Conservation (phyloP, 2,888 invertebrate species). For the Congeria kusceri region DNA sequence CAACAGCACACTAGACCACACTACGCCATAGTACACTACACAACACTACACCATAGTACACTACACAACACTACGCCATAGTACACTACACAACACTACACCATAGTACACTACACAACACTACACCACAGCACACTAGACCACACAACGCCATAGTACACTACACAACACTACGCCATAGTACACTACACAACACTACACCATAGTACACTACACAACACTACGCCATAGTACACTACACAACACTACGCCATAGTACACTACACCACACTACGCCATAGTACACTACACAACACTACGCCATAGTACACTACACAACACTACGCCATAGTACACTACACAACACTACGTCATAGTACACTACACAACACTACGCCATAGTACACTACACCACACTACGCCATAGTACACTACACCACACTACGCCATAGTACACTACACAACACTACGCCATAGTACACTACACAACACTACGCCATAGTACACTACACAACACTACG, state of each 20-base stretch:
- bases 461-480: constrained; percentile 20
- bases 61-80: no score
- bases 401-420: constrained; percentile 12
- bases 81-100: no score
- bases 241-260: not conserved
- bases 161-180: not conserved
- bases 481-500: constrained; percentile 18
- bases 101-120: no score
- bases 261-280: not conserved
- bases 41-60: not conserved
- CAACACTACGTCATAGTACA: constrained; percentile 8
- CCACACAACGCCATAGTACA: not conserved
- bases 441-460: constrained; percentile 19
- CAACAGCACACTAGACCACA: no score
- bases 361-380: constrained; percentile 8
- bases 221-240: not conserved
- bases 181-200: not conserved
- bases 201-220: not conserved
- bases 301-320: constrained; percentile 8
- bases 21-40: no score
- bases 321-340: constrained; percentile 8
- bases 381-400: constrained; percentile 2
- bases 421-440: constrained; percentile 20
- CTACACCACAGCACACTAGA: not conserved
- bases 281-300: constrained; percentile 5